Base-by-base conservation (phyloP, 2,797 vertebrate species). In the Falco peregrinus region DNA sequence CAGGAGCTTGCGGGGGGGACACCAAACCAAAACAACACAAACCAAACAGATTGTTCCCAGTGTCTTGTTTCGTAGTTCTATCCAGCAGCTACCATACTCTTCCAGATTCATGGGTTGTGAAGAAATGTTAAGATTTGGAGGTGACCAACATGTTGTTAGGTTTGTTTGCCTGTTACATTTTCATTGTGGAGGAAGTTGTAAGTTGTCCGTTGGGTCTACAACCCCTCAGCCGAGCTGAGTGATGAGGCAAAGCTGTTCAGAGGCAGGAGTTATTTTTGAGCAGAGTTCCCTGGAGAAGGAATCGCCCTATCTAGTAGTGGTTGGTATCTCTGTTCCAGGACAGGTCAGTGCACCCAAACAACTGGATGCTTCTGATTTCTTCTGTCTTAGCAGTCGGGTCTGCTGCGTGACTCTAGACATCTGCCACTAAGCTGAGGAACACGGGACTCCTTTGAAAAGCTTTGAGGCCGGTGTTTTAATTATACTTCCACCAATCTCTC, bases 91-190 rank as follows among this genome's bases (percentile, higher is more conserved):
- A 11, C 21, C 11, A 2, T 33, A 7, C 33, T 70, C n/a, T 60
- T 56, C 47, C 26, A 13, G 25, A 13, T 47, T 14, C 13, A 8
- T 6, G 53, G 35, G 6, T 3, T 35, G 35, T 29, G 53, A 47
- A 24, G 28, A 20, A n/a, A 16, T 10, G 26, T 20, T 18, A 26
- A 15, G 74, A 21, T 21, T 29, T 7, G 21, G 20, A 10, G 41
- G 45, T 16, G 18, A 25, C 24, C 12, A 16, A 8, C 0, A 4
- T 0, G 4, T 18, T 13, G 21, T 41, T 56, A 11, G 37, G 25
- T 60, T 74, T 35, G 7, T 51, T 69, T 54, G 61, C 16, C 50
- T 4, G 0, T 57, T 47, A 0, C 11, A 2, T 65, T 67, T 50
- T 26, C n/a, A 1, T 11, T 24, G 37, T 31, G 53, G 47, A 60